Conservation (phyloP, 2,888 invertebrate species). For the Troglohyphantes excavatus region DNA sequence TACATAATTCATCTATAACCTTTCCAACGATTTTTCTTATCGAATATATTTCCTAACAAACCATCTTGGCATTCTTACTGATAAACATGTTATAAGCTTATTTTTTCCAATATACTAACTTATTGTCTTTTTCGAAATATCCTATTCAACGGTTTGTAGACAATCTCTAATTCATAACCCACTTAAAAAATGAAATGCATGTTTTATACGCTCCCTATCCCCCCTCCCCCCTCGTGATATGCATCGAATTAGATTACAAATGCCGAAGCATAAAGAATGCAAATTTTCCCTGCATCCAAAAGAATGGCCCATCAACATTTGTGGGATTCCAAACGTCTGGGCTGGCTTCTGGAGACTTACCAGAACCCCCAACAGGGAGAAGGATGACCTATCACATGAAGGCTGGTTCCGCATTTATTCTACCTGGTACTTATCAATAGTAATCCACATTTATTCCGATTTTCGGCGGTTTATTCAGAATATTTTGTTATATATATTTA, state of each 20-base stretch:
- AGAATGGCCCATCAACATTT: slow-evolving; percentile 44
- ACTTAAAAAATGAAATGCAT: too few species aligned
- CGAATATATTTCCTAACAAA: too few species aligned
- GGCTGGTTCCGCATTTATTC: slow-evolving; percentile 11
- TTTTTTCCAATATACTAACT: background rate
- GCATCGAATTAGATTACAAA: slow-evolving; percentile 20
- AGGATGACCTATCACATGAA: slow-evolving; percentile 29
- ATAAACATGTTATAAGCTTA: too few species aligned
- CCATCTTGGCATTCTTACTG: background rate
- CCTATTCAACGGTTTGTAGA: too few species aligned
- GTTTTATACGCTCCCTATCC: too few species aligned
- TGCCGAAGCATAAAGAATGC: slow-evolving; percentile 23
- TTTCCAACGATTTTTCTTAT: too few species aligned
- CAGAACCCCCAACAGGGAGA: slow-evolving; percentile 4
- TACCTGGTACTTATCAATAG: slow-evolving; percentile 29
- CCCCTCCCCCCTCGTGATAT: background rate
- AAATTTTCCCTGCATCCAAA: slow-evolving; percentile 18
- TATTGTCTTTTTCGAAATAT: background rate
- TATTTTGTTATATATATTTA: too few species aligned
- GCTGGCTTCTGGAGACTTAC: background rate
- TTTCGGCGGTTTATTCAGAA: slow-evolving; percentile 4
- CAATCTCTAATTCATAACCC: too few species aligned
- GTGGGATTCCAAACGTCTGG: slow-evolving; percentile 21
- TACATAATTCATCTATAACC: too few species aligned
- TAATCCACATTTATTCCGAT: slow-evolving; percentile 3